Evolutionary conservation across 2,797 vertebrate genomes (phyloP).

Genomic region (Loriculus beryllinus): DNA sequence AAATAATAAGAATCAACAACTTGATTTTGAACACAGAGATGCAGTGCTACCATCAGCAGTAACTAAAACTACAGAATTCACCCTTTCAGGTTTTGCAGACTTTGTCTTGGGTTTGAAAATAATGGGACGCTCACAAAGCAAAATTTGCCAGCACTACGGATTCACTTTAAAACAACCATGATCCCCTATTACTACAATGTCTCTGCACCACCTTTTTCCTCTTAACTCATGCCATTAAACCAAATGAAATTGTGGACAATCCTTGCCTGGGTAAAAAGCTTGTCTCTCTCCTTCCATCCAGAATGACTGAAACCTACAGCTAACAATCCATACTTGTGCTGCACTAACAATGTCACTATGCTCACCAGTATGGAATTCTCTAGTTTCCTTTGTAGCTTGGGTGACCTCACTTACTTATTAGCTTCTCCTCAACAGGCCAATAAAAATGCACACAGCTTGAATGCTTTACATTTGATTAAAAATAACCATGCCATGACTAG

Average conservation of each 20-base stretch:
- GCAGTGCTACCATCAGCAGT: conserved; percentile 47
- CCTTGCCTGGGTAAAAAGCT: conserved; percentile 7
- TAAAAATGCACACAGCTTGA: conserved; percentile 49
- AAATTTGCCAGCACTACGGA: conserved; percentile 20
- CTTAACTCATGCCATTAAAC: conserved; percentile 1
- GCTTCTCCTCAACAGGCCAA: conserved; percentile 49
- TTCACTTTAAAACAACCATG: conserved; percentile 43
- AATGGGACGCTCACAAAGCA: neutral
- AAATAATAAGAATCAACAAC: conserved; percentile 59
- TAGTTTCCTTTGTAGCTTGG: conserved; percentile 23
- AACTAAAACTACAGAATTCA: conserved; percentile 55
- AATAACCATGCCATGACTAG: neutral
- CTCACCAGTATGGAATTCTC: conserved; percentile 8
- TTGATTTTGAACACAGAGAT: conserved; percentile 68
- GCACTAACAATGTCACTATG: neutral
- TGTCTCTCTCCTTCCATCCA: neutral
- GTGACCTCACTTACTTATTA: neutral
- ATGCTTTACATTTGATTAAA: neutral
- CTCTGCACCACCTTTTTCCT: neutral
- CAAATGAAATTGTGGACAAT: neutral
- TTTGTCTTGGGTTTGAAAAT: conserved; percentile 41
- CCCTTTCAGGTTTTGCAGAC: conserved; percentile 19
- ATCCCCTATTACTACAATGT: conserved; percentile 25
- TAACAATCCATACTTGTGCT: neutral
- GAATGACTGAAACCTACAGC: neutral